Base-by-base conservation (phyloP, 2,113 vertebrate genomes). In the Agapornis roseicollis region DNA sequence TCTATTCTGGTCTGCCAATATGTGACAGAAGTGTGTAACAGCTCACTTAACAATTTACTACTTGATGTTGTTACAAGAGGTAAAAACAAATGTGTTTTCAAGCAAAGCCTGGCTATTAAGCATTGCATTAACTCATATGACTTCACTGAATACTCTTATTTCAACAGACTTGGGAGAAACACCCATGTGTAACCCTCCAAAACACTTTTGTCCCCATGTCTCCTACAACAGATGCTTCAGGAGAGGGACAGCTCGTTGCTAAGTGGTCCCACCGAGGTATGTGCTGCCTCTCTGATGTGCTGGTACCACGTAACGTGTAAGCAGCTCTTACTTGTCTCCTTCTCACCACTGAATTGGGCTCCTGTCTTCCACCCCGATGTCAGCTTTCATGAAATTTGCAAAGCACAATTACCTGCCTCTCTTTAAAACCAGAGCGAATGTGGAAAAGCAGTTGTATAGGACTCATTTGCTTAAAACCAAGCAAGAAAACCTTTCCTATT, bases 401-500 rank as follows among this genome's bases (percentile, higher is more conserved):
- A 14, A 93, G 69, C 22, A 3, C 50, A 61, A 74, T 92, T 70
- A 96, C 65, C 72, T 68, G 52, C 47, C 23, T 84, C 25, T 83
- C 72, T 76, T 85, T 82, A 86, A 84, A 88, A 80, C 27, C 3
- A 3, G 39, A 88, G 31, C 39, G 50, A 74, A 94, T 90, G 52
- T 6, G 29, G 65, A 84, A 95, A 87, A 74, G 27, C 64, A 92
- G 82, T 47, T 46, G 60, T 19, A 47, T 13, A 95, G 41, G 29
- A 33, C 68, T 71, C 16, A 78, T 76, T 87, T 89, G 83, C 77
- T 86, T 79, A 27, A 93, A 92, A 95, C 83, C 61, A 86, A 13
- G 16, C 72, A 95, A 66, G 79, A 89, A 93, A 92, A 71, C 10
- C 10, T 61, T 91, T 88, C 64, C 73, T 65, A 35, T 95, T 86